Percentiles rank a stretch among this genome's conserved stretches.
Evolutionary conservation across 2,113 vertebrate genomes (phyloP).

Genomic region (Pollachius pollachius): DNA sequence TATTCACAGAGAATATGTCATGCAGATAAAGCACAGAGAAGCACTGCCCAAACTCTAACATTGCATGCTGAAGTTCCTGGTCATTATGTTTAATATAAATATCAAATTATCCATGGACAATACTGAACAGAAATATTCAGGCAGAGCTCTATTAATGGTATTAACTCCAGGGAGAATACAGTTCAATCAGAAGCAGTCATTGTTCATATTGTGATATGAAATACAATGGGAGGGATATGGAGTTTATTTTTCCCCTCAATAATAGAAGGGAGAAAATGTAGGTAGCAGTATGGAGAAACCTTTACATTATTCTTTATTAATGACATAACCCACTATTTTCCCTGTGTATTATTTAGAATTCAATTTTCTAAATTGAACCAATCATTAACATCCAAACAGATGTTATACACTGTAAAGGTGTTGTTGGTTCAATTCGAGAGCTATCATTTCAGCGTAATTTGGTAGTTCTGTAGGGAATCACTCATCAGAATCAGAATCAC

Average conservation of each 20-base stretch:
- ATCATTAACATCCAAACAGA: too few species aligned
- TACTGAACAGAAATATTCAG: conserved; percentile 79
- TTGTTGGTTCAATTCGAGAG: too few species aligned
- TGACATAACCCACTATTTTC: too few species aligned
- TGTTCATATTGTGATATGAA: conserved; percentile 55
- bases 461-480: too few species aligned
- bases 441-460: too few species aligned
- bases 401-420: conserved; percentile 15
- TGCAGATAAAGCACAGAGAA: conserved; percentile 67
- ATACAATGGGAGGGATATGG: conserved; percentile 49
- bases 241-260: conserved; percentile 56
- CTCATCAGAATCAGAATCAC: too few species aligned
- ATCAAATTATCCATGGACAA: conserved; percentile 71
- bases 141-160: conserved; percentile 40
- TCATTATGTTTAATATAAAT: conserved; percentile 74
- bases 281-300: too few species aligned
- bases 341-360: too few species aligned
- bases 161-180: conserved; percentile 53
- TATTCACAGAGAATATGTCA: conserved; percentile 65
- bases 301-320: too few species aligned
- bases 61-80: conserved; percentile 59
- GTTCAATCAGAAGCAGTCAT: conserved; percentile 60
- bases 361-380: too few species aligned
- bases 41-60: conserved; percentile 63
- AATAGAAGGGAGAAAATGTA: conserved; percentile 58